A percentile compares a stretch with the other conserved stretches of the same genome.
These are phyloP conservation scores for Laterallus jamaicensis DNA, from an alignment of 2,113 vertebrate genomes.

Conservation along the genomic window DNA sequence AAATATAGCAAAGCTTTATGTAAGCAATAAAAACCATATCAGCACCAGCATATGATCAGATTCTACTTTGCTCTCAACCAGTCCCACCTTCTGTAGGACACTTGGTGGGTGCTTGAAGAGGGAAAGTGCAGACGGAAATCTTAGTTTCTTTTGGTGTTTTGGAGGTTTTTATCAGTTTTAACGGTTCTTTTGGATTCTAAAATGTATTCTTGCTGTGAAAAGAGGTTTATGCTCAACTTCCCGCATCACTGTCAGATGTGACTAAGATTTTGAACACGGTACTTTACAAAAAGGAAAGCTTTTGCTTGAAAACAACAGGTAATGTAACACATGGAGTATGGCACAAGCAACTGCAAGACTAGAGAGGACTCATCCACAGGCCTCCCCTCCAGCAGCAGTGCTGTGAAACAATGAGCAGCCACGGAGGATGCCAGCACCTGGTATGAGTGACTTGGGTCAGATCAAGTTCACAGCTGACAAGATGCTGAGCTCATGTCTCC, in stretches of 20 bases:
- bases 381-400: not conserved
- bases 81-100: not conserved
- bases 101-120: not conserved
- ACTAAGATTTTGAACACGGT: not conserved
- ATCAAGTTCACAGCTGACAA: not conserved
- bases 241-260: not conserved
- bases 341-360: not conserved
- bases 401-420: rapidly evolving
- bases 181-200: not conserved
- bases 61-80: not conserved
- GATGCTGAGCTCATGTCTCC: not conserved
- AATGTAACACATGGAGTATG: not conserved
- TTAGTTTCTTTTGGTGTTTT: not conserved
- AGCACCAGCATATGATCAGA: not conserved
- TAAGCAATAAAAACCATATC: not conserved
- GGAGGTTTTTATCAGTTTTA: not conserved
- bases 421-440: rapidly evolving
- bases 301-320: not conserved
- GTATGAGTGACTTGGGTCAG: not conserved
- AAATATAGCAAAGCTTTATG: not conserved
- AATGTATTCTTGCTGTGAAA: not conserved
- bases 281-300: not conserved
- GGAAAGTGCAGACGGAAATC: not conserved
- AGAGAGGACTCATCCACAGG: not conserved
- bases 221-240: not conserved